Evolutionary conservation across 2,113 vertebrate species (phyloP).

Genomic region (Aramus guarauna): DNA sequence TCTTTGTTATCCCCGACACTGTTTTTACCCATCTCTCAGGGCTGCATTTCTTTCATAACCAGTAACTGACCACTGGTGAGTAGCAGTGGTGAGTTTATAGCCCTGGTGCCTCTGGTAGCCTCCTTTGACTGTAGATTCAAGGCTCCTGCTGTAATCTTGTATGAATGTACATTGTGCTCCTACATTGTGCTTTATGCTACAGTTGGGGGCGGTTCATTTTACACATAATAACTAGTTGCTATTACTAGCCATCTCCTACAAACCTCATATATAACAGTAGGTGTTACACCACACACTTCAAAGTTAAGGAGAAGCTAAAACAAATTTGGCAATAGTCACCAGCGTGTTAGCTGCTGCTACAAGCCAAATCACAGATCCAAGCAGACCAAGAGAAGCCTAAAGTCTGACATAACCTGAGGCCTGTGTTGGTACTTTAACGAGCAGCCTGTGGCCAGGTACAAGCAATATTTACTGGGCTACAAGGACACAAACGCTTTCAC

Average conservation of each 20-base stretch:
- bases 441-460: background rate
- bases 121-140: background rate
- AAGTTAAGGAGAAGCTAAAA: background rate
- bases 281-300: background rate
- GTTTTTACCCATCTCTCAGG: background rate
- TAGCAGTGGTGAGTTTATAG: background rate
- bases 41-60: background rate
- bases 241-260: background rate
- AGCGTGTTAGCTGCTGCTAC: background rate
- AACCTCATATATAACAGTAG: background rate
- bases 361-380: background rate
- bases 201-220: too few species aligned
- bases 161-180: background rate
- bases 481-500: background rate
- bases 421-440: background rate
- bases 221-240: background rate
- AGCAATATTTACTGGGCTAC: background rate
- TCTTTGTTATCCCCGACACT: background rate
- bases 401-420: background rate
- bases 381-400: background rate
- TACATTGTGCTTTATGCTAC: accelerated
- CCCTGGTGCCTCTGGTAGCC: background rate
- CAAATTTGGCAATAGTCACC: background rate
- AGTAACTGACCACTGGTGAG: background rate
- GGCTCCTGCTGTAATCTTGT: accelerated